phyloP scores from a whole-genome alignment of 2,888 invertebrate genomes.

The Chaitophorus viminalis region DNA sequence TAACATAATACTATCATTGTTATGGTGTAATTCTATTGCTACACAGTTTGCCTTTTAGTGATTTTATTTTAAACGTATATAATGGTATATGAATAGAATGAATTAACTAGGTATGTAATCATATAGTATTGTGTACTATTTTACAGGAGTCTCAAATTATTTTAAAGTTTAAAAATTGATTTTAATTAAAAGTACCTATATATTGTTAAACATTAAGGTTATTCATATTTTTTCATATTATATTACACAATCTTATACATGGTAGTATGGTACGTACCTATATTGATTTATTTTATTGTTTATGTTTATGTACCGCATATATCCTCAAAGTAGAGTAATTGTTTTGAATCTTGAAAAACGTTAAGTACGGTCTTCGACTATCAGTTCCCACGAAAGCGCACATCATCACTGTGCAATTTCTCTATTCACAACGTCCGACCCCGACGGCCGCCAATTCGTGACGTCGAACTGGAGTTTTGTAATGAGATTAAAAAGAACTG shows the following conservation, averaged over 20 bases:
- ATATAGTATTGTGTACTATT: not conserved
- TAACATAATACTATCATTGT: too few species aligned
- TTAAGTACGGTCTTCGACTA: not conserved
- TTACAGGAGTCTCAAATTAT: not conserved
- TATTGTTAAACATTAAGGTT: not conserved
- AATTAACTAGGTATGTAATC: not conserved
- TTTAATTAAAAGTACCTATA: not conserved
- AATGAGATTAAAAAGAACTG: slow-evolving; percentile 40
- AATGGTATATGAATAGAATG: too few species aligned
- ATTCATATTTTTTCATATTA: not conserved
- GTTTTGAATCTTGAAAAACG: not conserved
- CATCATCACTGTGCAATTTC: slow-evolving; percentile 36
- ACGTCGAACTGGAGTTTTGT: slow-evolving; percentile 38
- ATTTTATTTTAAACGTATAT: too few species aligned
- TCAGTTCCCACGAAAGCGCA: slow-evolving; percentile 41
- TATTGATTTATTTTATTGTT: not conserved
- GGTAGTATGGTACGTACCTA: too few species aligned
- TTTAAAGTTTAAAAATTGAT: not conserved
- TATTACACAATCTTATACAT: not conserved
- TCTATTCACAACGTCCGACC: slow-evolving; percentile 29
- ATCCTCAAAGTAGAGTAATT: not conserved
- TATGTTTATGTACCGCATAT: not conserved
- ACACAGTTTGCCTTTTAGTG: too few species aligned
- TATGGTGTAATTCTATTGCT: too few species aligned
- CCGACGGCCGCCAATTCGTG: slow-evolving; percentile 47